Evolutionary conservation across 2,888 invertebrate genomes (phyloP).

Genomic region (Megalurothrips usitatus): DNA sequence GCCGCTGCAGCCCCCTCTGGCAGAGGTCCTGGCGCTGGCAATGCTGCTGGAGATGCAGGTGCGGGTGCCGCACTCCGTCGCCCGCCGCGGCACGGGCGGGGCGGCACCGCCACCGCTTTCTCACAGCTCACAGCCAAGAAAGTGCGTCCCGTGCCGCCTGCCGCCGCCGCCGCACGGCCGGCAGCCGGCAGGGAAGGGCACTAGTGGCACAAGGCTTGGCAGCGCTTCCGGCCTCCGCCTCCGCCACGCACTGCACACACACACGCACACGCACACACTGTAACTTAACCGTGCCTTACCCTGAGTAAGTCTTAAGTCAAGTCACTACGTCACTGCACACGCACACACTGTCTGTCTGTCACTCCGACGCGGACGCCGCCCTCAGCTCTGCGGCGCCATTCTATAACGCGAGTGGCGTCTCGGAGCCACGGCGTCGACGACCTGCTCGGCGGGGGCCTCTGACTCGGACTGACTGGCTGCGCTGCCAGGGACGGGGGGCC

Average conservation of each 20-base stretch:
- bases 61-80: too few relatives aligned
- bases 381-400: neutral
- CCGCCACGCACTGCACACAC: neutral
- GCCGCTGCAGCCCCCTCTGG: too few relatives aligned
- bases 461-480: neutral
- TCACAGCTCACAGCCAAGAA: slow-evolving; percentile 1
- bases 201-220: too few relatives aligned
- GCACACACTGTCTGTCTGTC: neutral
- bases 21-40: too few relatives aligned
- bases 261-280: neutral
- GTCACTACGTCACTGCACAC: slow-evolving; percentile 5
- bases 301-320: neutral
- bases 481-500: slow-evolving; percentile 3
- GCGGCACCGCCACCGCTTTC: neutral
- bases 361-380: slow-evolving; percentile 20
- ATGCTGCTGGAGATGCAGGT: neutral
- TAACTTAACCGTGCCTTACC: neutral
- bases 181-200: too few relatives aligned
- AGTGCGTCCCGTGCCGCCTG: neutral
- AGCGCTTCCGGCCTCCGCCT: neutral
- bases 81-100: too few relatives aligned
- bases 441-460: slow-evolving; percentile 6
- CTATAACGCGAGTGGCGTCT: neutral
- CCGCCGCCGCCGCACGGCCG: neutral
- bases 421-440: neutral